Evolutionary conservation across 1,140 invertebrate species (phyloP), one percentile per base, ranked within the genome.

Genomic region (Anoplophora glabripennis): DNA sequence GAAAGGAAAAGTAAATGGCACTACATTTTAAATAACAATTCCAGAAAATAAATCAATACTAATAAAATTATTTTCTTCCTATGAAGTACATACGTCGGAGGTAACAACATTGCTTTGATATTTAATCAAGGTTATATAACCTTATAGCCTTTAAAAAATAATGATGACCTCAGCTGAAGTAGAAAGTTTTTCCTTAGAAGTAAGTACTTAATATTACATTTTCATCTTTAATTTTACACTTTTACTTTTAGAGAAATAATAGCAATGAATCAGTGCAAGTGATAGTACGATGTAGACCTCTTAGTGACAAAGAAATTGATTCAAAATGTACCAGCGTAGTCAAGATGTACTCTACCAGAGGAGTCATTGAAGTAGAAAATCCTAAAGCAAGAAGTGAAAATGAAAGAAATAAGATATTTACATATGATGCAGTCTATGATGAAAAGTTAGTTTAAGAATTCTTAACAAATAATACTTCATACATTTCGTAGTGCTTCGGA

Each of bases 371-470:
- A 74, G 78, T 91, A 4, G 76, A 78, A 61, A 85, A 87, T 71
- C 81, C 84, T 2, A 84, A 82, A 71, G 72, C 57, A 61, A 77
- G 76, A 52, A 77, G 72, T 58, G 78, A 80, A 49, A 79, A 80
- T 65, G 77, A 77, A 53, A 73, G 78, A 72, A 80, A 81, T 61
- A 94, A 93, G 77, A 81, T 85, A 64, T 97, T 97, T 76, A 94
- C 93, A 0, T 98, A 95, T 78, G 94, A 98, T 78, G 88, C 93
- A 12, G 93, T 95, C 0, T 97, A 95, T 79, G 93, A 95, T 78
- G 82, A 80, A 73, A 83, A 83, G 77, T 88, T 46, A 59, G 64
- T 48, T 17, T 15, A 28, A 28, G 5, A 3, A 28, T 28, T 28
- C 21, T 28, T 28, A 28, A 2, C 21, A 28, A 28, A 5, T 28